These are phyloP conservation scores for Sterrhoptilus dennistouni DNA, from an alignment of 2,113 vertebrate species.

Conservation along the genomic window DNA sequence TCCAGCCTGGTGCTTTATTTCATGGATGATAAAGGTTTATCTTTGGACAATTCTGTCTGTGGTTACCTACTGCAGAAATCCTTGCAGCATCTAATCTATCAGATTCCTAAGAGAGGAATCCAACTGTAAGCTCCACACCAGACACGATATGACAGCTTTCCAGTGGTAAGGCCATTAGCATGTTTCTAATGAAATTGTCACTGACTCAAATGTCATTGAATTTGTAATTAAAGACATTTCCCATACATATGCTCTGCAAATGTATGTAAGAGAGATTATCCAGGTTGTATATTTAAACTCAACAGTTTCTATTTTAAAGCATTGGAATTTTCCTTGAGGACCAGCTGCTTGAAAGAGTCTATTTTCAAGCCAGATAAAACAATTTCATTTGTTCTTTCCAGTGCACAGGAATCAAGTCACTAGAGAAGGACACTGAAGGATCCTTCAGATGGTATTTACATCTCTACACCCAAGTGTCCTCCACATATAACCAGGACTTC, in stretches of 20 bases:
- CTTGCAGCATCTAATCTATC: background rate
- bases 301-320: background rate
- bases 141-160: accelerated
- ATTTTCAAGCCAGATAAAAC: background rate
- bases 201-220: background rate
- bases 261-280: background rate
- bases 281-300: background rate
- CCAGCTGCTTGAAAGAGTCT: background rate
- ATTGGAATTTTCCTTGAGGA: background rate
- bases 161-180: background rate
- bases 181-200: background rate
- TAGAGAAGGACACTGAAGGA: background rate
- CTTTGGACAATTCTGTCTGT: background rate
- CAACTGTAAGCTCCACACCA: accelerated
- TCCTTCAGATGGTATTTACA: background rate
- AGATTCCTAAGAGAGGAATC: background rate
- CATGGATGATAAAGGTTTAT: background rate
- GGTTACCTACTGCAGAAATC: background rate
- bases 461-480: background rate
- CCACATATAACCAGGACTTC: background rate
- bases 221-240: background rate
- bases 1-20: background rate
- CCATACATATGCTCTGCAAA: background rate
- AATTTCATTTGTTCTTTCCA: background rate
- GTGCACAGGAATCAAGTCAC: background rate